Percentiles rank a stretch among this genome's conserved stretches.
Conservation (phyloP, 2,797 vertebrate species). For the Sternarchorhynchus goeldii region DNA sequence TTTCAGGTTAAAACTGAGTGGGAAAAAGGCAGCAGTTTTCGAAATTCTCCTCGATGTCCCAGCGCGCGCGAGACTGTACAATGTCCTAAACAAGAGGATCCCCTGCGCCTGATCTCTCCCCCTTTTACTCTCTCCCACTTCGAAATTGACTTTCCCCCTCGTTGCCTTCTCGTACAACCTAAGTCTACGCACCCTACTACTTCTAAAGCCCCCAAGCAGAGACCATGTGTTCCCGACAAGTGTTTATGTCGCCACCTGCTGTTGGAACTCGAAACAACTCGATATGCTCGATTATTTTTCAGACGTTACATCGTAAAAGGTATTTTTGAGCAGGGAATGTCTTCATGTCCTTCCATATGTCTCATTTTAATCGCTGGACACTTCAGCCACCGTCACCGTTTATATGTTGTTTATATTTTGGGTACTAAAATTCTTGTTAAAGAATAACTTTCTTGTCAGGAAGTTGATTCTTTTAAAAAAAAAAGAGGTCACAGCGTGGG, state of each 20-base stretch:
- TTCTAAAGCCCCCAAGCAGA: conserved; percentile 48
- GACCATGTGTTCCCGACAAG: conserved; percentile 67
- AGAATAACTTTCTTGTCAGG: too few relatives aligned
- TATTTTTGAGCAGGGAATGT: too few relatives aligned
- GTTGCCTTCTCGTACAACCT: conserved; percentile 59
- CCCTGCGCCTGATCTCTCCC: conserved; percentile 21
- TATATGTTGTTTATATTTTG: too few relatives aligned
- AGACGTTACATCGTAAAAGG: too few relatives aligned
- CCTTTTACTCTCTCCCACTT: conserved; percentile 33
- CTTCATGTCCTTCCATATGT: too few relatives aligned
- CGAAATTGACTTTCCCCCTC: conserved; percentile 53
- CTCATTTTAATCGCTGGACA: too few relatives aligned
- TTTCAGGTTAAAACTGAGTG: conserved; percentile 27
- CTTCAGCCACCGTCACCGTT: too few relatives aligned
- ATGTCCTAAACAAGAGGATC: conserved; percentile 32
- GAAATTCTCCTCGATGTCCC: background rate
- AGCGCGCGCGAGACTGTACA: conserved; percentile 14
- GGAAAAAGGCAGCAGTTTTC: conserved; percentile 7
- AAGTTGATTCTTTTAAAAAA: too few relatives aligned
- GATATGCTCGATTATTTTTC: too few relatives aligned
- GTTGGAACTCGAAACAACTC: conserved; percentile 52
- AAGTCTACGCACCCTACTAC: conserved; percentile 56
- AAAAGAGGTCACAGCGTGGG: too few relatives aligned
- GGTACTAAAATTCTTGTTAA: too few relatives aligned
- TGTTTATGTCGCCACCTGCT: conserved; percentile 69